These are phyloP conservation scores for Lateolabrax maculatus DNA, from an alignment of 2,797 vertebrate species.

Conservation along the genomic window DNA sequence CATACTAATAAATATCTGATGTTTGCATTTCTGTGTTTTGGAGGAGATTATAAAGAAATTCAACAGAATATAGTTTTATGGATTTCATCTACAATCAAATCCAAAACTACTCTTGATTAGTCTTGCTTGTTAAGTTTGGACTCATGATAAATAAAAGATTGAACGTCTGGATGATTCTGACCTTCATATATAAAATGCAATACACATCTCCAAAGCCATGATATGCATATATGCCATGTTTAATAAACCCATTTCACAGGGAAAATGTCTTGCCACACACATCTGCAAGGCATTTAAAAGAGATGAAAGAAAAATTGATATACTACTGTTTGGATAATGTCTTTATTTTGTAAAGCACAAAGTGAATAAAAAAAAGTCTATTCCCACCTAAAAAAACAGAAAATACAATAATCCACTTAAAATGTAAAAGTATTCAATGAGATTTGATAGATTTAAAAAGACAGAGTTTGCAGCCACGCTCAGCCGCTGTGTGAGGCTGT, in stretches of 20 bases:
- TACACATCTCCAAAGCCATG: not conserved
- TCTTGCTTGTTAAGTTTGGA: not conserved
- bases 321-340: not conserved
- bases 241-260: not conserved
- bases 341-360: conserved; percentile 18
- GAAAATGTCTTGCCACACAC: not conserved
- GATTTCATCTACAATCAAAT: not conserved
- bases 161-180: not conserved
- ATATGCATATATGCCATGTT: conserved; percentile 1
- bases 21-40: conserved; percentile 4
- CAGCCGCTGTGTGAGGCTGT: too few species aligned
- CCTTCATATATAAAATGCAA: not conserved
- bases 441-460: not conserved
- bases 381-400: not conserved
- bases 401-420: not conserved
- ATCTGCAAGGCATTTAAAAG: not conserved
- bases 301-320: not conserved
- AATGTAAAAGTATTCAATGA: not conserved
- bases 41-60: not conserved
- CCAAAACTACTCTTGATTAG: not conserved
- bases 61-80: not conserved
- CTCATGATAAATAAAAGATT: not conserved
- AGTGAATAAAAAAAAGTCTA: not conserved
- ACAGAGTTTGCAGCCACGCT: not conserved
- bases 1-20: not conserved